Evolutionary conservation across 2,888 invertebrate species (phyloP), one percentile per base, ranked within the genome.

Genomic region (Apotomis capreana): DNA sequence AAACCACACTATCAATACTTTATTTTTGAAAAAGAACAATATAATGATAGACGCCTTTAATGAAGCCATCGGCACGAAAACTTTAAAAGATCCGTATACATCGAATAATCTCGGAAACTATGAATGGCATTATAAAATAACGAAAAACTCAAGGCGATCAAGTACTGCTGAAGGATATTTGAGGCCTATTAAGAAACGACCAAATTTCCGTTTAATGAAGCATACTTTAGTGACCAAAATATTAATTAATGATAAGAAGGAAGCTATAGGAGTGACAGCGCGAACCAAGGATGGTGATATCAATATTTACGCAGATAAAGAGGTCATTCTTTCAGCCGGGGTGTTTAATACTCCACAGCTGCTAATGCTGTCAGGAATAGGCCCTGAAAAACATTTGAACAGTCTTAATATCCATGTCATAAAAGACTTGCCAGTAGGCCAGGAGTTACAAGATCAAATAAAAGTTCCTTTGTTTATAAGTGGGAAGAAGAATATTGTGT

Each of bases 1-100:
- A 46, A 55, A 58, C 79, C 75, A 60, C 82, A 81, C 13, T 86
- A 89, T 0, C 79, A 80, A 3, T 36, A 44, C 26, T 8, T 5
- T 61, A n/a, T 68, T 68, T 36, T 60, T 46, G 64, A 89, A 3
- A 86, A 87, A 0, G 76, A 82, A 9, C 85, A 87, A 2, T 92
- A 94, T 78, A 76, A 95, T 0, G 78, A 59, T 63, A 4, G 40
- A 36, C 8, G 57, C 67, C 3, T 71, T 49, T 6, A 9, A 55
- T 15, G 37, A 68, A 62, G 62, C 61, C n/a, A 3, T 67, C 9
- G 72, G 68, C 10, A 54, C 58, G 13, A 44, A 54, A 0, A 63
- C 62, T 5, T 15, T 71, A 8, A 10, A n/a, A 13, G 71, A 71
- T 54, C 59, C 61, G n/a, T 58, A 62, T 52, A 52, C 58, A 15